Evolutionary conservation across 2,888 invertebrate species (phyloP).

Genomic region (Phanerotoma sp.): DNA sequence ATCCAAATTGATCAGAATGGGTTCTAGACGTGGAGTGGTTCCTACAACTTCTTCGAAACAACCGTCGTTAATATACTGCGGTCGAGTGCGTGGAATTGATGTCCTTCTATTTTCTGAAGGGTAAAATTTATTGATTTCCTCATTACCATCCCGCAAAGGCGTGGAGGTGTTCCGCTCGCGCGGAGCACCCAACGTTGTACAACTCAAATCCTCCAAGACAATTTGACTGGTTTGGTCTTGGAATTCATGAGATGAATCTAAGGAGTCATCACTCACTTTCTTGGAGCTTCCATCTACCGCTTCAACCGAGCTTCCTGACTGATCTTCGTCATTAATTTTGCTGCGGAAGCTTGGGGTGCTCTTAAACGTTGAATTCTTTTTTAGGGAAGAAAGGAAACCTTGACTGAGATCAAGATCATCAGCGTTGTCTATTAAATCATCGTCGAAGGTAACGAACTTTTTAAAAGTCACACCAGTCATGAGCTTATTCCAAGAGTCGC

Average conservation of each 20-base stretch:
- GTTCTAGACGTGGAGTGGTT: no score
- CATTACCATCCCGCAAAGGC: neutral
- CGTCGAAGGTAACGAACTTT: conserved; percentile 47
- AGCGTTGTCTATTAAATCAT: conserved; percentile 34
- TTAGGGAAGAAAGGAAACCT: neutral
- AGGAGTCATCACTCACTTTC: conserved; percentile 10
- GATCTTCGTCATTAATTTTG: conserved; percentile 15
- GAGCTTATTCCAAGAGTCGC: conserved; percentile 38
- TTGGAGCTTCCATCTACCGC: neutral
- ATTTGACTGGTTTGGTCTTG: neutral
- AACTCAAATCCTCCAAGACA: neutral
- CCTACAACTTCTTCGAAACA: conserved; percentile 3
- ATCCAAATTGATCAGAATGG: no score
- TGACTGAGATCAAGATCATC: neutral
- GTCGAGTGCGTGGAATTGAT: neutral
- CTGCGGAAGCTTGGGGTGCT: conserved; percentile 5
- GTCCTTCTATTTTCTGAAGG: conserved; percentile 3
- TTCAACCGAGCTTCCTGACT: neutral
- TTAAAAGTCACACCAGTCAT: conserved; percentile 38
- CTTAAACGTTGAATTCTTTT: conserved; percentile 24
- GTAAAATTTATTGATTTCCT: conserved; percentile 1
- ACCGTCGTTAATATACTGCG: neutral
- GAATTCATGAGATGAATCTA: conserved; percentile 5
- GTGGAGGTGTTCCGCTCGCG: neutral
- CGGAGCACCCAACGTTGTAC: neutral